These are phyloP conservation scores for Papilio polytes DNA, from an alignment of 1,140 invertebrate species.

Conservation along the genomic window DNA sequence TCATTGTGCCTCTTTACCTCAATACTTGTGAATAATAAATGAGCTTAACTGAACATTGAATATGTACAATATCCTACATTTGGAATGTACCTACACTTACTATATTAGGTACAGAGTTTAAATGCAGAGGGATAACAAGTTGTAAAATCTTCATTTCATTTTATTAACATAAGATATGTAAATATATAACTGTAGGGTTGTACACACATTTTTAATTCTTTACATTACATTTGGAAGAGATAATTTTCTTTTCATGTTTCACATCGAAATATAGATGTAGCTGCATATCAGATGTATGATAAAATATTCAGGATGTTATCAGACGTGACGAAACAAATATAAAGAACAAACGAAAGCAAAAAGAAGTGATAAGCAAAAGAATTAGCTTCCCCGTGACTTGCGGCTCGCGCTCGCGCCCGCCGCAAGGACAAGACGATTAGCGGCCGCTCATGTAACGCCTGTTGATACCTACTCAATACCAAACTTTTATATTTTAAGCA, in stretches of 20 bases:
- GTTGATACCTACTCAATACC: constrained; percentile 24
- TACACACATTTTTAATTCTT: not conserved
- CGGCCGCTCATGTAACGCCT: constrained; percentile 25
- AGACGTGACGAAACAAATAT: constrained; percentile 5
- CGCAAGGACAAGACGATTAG: constrained; percentile 48
- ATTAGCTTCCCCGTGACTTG: constrained; percentile 17
- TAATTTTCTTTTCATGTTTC: not conserved
- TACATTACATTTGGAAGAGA: not conserved
- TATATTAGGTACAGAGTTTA: too few species aligned
- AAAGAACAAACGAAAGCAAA: constrained; percentile 23
- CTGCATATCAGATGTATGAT: not conserved
- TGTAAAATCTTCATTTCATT: too few species aligned
- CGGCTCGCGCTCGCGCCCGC: constrained; percentile 14
- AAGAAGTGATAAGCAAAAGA: constrained; percentile 33
- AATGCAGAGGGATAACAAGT: too few species aligned
- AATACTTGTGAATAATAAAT: not conserved
- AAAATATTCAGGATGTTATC: constrained; percentile 8
- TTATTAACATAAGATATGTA: too few species aligned
- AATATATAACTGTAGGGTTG: too few species aligned
- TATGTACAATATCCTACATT: not conserved
- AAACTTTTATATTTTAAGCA: not conserved
- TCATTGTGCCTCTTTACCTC: not conserved
- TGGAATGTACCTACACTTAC: not conserved
- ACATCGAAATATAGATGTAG: not conserved
- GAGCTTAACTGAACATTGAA: not conserved